These are phyloP conservation scores for Platalea minor DNA, from an alignment of 2,797 vertebrate genomes.

Conservation along the genomic window DNA sequence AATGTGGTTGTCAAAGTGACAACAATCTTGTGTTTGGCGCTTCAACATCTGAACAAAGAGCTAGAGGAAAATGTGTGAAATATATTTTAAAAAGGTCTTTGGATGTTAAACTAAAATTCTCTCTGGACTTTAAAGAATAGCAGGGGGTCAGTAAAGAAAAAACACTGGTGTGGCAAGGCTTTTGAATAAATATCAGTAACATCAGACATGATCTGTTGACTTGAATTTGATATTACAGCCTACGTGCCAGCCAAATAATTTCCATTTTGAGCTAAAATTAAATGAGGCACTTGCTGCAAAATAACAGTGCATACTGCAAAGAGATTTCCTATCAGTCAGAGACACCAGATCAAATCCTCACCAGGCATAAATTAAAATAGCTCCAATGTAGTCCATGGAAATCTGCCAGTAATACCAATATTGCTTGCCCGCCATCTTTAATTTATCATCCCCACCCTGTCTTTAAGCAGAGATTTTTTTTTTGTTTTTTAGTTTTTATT, in stretches of 20 bases:
- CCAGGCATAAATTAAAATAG: background rate
- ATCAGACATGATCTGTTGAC: background rate
- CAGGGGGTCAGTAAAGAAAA: background rate
- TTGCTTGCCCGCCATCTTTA: background rate
- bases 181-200: background rate
- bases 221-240: background rate
- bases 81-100: background rate
- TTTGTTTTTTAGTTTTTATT: background rate
- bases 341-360: background rate
- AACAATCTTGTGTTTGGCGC: conserved; percentile 27
- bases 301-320: background rate
- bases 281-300: background rate
- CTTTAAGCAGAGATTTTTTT: background rate
- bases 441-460: background rate
- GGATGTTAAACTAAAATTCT: conserved; percentile 15
- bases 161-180: background rate
- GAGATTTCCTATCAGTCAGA: background rate
- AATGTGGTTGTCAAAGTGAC: conserved; percentile 64
- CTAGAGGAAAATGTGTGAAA: conserved; percentile 17
- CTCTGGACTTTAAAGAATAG: background rate
- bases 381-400: background rate
- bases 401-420: background rate
- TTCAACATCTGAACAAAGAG: conserved; percentile 25
- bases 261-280: background rate
- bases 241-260: background rate